Evolutionary conservation across 2,888 invertebrate species (phyloP).

Genomic region (Kuschelorhynchus macadamiae): DNA sequence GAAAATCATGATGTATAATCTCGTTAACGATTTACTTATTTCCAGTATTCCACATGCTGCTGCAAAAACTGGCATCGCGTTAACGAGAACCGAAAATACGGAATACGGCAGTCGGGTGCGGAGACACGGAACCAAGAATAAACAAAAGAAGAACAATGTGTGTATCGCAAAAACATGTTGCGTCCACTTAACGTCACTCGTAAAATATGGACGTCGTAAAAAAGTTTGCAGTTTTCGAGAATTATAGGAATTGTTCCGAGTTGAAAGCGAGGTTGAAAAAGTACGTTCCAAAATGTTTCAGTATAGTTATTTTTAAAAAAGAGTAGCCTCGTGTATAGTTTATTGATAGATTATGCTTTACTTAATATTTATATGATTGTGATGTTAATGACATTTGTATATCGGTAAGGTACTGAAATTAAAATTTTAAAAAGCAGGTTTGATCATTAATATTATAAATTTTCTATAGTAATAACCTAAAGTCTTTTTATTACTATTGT

Average conservation of each 20-base stretch:
- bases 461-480: no score
- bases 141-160: slow-evolving; percentile 42
- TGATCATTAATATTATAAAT: no score
- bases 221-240: slow-evolving; percentile 47
- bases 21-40: neutral
- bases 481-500: no score
- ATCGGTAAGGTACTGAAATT: no score
- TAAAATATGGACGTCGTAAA: slow-evolving; percentile 44
- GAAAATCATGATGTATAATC: neutral
- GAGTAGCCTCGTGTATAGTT: no score
- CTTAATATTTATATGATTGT: no score
- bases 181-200: slow-evolving; percentile 42
- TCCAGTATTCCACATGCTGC: neutral
- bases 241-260: slow-evolving; percentile 21
- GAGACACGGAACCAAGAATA: slow-evolving; percentile 20
- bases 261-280: no score
- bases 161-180: slow-evolving; percentile 44
- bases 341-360: no score
- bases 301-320: no score
- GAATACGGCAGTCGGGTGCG: slow-evolving; percentile 31
- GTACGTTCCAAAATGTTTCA: no score
- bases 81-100: slow-evolving; percentile 38
- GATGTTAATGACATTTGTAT: no score
- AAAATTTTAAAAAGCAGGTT: no score
- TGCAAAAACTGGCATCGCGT: slow-evolving; percentile 28